Base-by-base conservation (phyloP, 2,888 invertebrate species). In the Cybosia mesomella region DNA sequence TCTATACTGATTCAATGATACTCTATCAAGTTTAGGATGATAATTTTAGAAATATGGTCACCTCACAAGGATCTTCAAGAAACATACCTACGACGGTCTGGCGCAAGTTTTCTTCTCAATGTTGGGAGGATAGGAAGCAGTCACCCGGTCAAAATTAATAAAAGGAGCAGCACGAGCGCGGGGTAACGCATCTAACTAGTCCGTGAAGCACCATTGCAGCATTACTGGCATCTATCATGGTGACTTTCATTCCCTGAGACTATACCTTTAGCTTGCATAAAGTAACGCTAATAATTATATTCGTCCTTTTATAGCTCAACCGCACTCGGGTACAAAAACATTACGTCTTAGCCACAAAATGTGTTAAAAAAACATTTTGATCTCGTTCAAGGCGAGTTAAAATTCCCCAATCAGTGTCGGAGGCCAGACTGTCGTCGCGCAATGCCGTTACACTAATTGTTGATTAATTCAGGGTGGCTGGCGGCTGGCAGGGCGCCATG, bases 401-500 rank as follows among this genome's bases (percentile, higher is more conserved):
- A 65, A 65, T 24, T 21, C 13, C 15, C n/a, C 24, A 57, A 60
- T 36, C 36, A 21, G 34, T 64, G 36, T 10, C 28, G 55, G 39
- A 55, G 61, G 18, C 53, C 43, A 39, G 61, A 66, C 28, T 21
- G 36, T 22, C 66, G 68, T 24, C 55, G 70, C 54, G 74, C 76
- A 71, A 74, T 72, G 70, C 62, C 68, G 66, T 74, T 59, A 58
- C 72, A 65, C 74, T 79, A 79, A 78, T 79, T 78, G 78, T 78
- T 76, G 76, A 78, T 79, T 78, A 74, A 78, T 79, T 76, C 76
- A 76, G 70, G 71, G 65, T 24, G 68, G 61, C 18, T 74, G 77
- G 79, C 78, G 67, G 60, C n/a, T 79, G 78, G 78, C 78, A 76
- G 55, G 57, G 22, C 13, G 74, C 79, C 77, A 76, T 66, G 28